Base-by-base conservation (phyloP, 1,140 invertebrate genomes). In the Temnothorax nylanderi region DNA sequence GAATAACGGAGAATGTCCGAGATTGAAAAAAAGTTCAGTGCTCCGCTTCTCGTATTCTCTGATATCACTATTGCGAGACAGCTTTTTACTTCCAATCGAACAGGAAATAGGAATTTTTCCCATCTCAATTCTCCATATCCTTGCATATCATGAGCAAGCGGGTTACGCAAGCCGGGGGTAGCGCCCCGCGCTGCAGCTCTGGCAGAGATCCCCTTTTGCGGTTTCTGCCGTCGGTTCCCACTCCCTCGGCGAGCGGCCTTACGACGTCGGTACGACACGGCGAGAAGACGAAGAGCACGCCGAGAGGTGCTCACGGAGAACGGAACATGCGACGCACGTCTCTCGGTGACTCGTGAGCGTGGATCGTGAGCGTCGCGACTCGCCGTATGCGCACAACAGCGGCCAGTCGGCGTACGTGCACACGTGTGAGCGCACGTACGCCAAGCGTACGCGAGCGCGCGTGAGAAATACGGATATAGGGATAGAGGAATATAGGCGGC, bases 351-450 rank as follows among this genome's bases (percentile, higher is more conserved):
- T 85, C 85, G 77, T 54, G 88, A 87, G 62, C 77, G 62, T 72
- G 37, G 62, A 51, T 85, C 84, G 64, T 71, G 77, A 81, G 54
- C 18, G 51, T 11, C 65, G 41, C 41, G 69, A 58, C 65, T 60
- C 11, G 81, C 37, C 37, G 77, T 67, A 2, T 34, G 47, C 54
- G 65, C 56, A 65, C 76, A 56, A 69, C 67, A 64, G 16, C 62
- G 72, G 85, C 74, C 88, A 91, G 90, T 89, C 65, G 88, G 54
- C 51, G 82, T 89, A 85, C 88, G 87, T 65, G 88, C 88, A 90
- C 89, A 91, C 90, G 86, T 91, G 85, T 60, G 89, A 86, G 76
- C 88, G 74, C 88, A 91, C 88, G 90, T 75, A 65, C 44, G 58
- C 49, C 71, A 86, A 67, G 26, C 26, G 56, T 82, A 60, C 62